Evolutionary conservation across 1,140 invertebrate genomes (phyloP), one percentile per base, ranked within the genome.

Genomic region (Danaus melanippus): DNA sequence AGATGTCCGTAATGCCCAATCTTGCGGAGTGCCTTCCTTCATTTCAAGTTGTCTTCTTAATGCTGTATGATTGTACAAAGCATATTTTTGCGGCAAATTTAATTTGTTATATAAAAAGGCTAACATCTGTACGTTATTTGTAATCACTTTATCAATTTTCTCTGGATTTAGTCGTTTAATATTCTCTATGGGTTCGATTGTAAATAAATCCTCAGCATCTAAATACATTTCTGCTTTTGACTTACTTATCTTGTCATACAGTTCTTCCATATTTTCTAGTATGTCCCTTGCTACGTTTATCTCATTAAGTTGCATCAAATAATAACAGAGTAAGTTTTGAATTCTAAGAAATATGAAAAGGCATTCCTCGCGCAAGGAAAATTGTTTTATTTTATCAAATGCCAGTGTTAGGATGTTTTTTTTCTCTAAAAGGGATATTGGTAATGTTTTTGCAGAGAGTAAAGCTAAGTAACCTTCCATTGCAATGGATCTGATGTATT

Each of bases 1-100:
- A 0, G 90, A 90, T 50, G 89, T 87, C 68, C 91, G 89, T 42
- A 90, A 58, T 5, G 89, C 87, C 92, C 92, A 93, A 45, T 91
- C 90, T 50, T 90, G 72, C 0, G 89, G 87, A 48, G 91, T 89
- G 65, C 89, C 90, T 53, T 89, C 85, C 55, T 84, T 79, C 72
- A 86, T 88, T 61, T 90, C 88, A 17, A 92, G 68, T 58, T 92
- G 91, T 48, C 91, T 74, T 51, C 89, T 80, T 17, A 92, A 69
- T 42, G 91, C 91, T 49, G 87, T 79, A 55, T 92, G 90, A 69
- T 90, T 91, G 69, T 90, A 92, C 21, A 87, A 66, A 2, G 90
- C 90, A 61, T 86, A 88, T 63, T 85, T 86, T 41, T 88, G 73
- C 9, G 78, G 72, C 40, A 87, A 53, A 60, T 83, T 85, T 15